Percentiles rank a stretch among this genome's conserved stretches.
Conservation (phyloP, 2,797 vertebrate genomes). For the Mionectes olivaceus region DNA sequence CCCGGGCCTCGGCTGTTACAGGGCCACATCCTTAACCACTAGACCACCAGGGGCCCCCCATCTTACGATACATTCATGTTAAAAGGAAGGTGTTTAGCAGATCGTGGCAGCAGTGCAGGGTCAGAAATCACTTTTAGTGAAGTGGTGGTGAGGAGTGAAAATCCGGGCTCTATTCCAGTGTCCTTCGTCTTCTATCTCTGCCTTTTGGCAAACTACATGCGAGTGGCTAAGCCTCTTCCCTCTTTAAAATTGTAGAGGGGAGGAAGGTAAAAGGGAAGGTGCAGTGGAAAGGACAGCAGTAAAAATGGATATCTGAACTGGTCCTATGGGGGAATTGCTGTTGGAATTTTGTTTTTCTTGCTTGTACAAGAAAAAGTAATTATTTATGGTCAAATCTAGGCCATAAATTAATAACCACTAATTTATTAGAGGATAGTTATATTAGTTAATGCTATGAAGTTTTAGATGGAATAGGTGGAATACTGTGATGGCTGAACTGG, state of each 20-base stretch:
- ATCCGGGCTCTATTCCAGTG: fast-evolving
- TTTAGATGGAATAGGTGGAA: not conserved
- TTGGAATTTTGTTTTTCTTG: not conserved
- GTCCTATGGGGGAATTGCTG: not conserved
- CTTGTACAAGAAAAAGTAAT: not conserved
- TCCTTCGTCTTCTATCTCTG: not conserved
- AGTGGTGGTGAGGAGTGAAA: not conserved
- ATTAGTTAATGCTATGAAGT: not conserved
- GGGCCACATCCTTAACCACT: too few species aligned
- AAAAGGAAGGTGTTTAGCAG: not conserved
- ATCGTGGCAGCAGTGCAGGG: not conserved
- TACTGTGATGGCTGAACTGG: too few species aligned
- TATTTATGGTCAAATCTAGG: not conserved
- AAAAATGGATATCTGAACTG: not conserved
- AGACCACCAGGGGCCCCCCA: too few species aligned
- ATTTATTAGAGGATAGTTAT: not conserved
- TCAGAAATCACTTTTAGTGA: not conserved
- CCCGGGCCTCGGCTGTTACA: too few species aligned
- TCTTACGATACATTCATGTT: not conserved
- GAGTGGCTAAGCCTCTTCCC: not conserved
- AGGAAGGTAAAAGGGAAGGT: not conserved
- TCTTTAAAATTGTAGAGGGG: not conserved
- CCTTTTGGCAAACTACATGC: fast-evolving
- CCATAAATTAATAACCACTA: not conserved
- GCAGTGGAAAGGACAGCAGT: not conserved